These are phyloP conservation scores for Ceratosolen solmsi DNA, from an alignment of 1,140 invertebrate genomes.

Conservation along the genomic window DNA sequence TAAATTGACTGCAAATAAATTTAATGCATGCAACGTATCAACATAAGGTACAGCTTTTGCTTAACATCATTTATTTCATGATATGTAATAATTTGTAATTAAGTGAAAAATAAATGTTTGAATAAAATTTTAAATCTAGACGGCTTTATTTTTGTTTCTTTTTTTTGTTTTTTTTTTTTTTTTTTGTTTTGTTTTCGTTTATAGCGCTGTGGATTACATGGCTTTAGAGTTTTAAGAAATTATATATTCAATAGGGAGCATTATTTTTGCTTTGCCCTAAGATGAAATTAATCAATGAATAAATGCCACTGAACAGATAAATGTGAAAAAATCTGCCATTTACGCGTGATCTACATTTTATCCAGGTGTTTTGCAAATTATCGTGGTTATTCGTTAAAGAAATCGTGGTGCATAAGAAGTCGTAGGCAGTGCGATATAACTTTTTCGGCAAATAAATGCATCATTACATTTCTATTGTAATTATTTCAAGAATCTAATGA, in stretches of 20 bases:
- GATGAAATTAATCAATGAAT: too few species aligned
- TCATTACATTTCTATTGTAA: constrained; percentile 13
- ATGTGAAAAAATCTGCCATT: constrained; percentile 35
- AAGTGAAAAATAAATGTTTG: too few species aligned
- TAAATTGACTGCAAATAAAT: constrained; percentile 8
- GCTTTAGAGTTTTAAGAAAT: too few species aligned
- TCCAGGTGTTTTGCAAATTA: constrained; percentile 4
- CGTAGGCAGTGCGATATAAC: constrained; percentile 15
- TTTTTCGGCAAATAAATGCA: constrained; percentile 17
- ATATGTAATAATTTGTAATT: too few species aligned
- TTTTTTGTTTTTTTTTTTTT: too few species aligned
- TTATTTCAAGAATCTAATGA: background rate
- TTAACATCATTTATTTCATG: background rate
- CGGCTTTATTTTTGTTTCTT: too few species aligned
- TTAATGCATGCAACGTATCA: constrained; percentile 41
- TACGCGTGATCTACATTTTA: constrained; percentile 42
- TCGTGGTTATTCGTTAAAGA: background rate
- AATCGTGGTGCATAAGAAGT: constrained; percentile 27
- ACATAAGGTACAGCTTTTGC: constrained; percentile 7
- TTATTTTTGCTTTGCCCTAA: too few species aligned
- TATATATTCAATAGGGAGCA: too few species aligned
- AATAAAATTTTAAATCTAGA: too few species aligned
- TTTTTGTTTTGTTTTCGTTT: too few species aligned
- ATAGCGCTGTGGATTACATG: too few species aligned
- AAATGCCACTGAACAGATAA: too few species aligned